Conservation (phyloP, 2,888 invertebrate species). For the Sesia bembeciformis region DNA sequence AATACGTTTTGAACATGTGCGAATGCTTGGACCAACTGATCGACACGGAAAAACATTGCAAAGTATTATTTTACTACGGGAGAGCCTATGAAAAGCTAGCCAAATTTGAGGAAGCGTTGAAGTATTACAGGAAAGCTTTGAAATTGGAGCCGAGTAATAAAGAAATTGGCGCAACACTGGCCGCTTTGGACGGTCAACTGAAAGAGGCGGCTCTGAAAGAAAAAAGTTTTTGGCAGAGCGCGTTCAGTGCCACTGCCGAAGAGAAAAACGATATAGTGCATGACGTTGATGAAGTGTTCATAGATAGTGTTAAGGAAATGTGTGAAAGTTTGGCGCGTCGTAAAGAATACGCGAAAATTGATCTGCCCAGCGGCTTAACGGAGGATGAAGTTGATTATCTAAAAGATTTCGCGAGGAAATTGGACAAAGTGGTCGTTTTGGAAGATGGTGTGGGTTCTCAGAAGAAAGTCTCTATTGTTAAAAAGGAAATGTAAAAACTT, state of each 20-base stretch:
- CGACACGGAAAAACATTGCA: slow-evolving; percentile 45
- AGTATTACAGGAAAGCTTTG: slow-evolving; percentile 49
- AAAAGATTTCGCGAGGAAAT: slow-evolving; percentile 32
- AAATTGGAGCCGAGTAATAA: slow-evolving; percentile 57
- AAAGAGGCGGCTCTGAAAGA: slow-evolving; percentile 29
- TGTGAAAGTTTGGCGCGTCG: slow-evolving; percentile 45
- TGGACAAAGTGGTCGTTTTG: slow-evolving; percentile 27
- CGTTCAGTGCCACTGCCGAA: slow-evolving; percentile 24
- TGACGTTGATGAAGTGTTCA: slow-evolving; percentile 46
- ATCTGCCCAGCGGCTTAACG: slow-evolving; percentile 40
- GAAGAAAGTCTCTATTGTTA: slow-evolving; percentile 40
- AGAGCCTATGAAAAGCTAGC: slow-evolving; percentile 41
- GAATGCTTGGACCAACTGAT: slow-evolving; percentile 40
- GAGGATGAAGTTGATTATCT: slow-evolving; percentile 41
- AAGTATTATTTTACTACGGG: slow-evolving; percentile 51
- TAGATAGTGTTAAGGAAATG: slow-evolving; percentile 38
- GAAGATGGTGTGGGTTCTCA: slow-evolving; percentile 35
- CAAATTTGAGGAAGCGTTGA: slow-evolving; percentile 35
- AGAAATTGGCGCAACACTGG: slow-evolving; percentile 45
- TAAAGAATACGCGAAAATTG: slow-evolving; percentile 38
- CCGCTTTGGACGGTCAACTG: slow-evolving; percentile 31
- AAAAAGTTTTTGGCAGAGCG: slow-evolving; percentile 49
- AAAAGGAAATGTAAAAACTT: slow-evolving; percentile 15
- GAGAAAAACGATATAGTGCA: slow-evolving; percentile 24
- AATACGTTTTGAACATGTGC: slow-evolving; percentile 46